Evolutionary conservation across 2,113 vertebrate genomes (phyloP).

Genomic region (Mustelus asterias): DNA sequence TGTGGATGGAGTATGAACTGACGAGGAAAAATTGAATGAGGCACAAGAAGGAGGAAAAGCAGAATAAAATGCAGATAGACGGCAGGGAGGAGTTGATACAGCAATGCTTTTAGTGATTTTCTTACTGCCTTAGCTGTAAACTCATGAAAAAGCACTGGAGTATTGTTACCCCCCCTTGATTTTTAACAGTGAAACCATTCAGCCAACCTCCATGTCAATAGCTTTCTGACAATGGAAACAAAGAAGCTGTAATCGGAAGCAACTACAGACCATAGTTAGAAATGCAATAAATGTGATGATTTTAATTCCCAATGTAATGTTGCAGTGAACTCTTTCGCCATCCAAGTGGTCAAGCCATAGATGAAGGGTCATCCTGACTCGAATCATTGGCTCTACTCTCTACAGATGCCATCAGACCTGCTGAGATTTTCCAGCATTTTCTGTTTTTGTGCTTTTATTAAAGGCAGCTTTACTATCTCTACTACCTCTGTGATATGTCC

Average conservation of each 20-base stretch:
- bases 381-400: too few relatives aligned
- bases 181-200: neutral
- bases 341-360: neutral
- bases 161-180: neutral
- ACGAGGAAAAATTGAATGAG: neutral
- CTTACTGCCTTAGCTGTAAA: neutral
- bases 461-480: neutral
- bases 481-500: neutral
- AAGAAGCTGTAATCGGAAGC: neutral
- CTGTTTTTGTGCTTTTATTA: neutral
- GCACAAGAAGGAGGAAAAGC: neutral
- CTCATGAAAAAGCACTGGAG: neutral
- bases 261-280: neutral
- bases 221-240: neutral
- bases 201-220: neutral
- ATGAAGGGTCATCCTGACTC: too few relatives aligned
- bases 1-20: neutral
- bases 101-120: neutral
- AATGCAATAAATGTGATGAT: neutral
- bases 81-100: neutral
- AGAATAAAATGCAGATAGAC: neutral
- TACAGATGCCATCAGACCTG: too few relatives aligned
- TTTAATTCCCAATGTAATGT: neutral
- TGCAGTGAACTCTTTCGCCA: neutral
- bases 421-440: too few relatives aligned